Percentiles rank a stretch among this genome's conserved stretches.
These are phyloP conservation scores for Mus musculus DNA, from an alignment of 2,113 vertebrate species.

Conservation along the genomic window DNA sequence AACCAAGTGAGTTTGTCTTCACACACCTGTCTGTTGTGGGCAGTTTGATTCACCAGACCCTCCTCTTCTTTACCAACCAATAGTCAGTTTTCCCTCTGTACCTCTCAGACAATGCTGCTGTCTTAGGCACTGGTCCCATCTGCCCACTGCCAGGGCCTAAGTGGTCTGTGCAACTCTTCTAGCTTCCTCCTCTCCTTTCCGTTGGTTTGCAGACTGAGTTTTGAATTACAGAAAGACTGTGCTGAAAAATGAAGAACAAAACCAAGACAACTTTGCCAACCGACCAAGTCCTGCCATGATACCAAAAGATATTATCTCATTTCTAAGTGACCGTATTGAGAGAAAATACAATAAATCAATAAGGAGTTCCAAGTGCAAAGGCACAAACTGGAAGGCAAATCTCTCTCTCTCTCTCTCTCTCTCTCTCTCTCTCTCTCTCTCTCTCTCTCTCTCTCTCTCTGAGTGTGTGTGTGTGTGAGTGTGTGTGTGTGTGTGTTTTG, in stretches of 20 bases:
- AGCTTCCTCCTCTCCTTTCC: background rate
- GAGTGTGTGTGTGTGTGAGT: background rate
- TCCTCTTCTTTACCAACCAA: background rate
- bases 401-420: too few relatives aligned
- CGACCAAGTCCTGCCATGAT: background rate
- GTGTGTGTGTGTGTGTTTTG: fast-evolving
- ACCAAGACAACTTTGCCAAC: slow-evolving; percentile 12
- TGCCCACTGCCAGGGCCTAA: background rate
- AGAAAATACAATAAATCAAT: background rate
- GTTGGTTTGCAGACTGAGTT: background rate
- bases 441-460: too few relatives aligned
- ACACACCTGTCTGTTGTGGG: background rate
- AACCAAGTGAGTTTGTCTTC: background rate
- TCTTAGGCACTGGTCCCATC: background rate
- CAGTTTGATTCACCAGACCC: background rate
- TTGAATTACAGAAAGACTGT: slow-evolving; percentile 34
- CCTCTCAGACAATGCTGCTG: fast-evolving
- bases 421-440: too few relatives aligned
- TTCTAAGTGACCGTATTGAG: background rate
- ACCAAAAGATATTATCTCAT: background rate
- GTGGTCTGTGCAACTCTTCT: background rate
- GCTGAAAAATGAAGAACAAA: background rate
- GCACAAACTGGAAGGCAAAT: background rate
- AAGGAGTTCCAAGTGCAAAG: slow-evolving; percentile 20
- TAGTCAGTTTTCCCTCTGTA: background rate